Evolutionary conservation across 2,888 invertebrate species (phyloP).

Genomic region (Ophion ellenae): DNA sequence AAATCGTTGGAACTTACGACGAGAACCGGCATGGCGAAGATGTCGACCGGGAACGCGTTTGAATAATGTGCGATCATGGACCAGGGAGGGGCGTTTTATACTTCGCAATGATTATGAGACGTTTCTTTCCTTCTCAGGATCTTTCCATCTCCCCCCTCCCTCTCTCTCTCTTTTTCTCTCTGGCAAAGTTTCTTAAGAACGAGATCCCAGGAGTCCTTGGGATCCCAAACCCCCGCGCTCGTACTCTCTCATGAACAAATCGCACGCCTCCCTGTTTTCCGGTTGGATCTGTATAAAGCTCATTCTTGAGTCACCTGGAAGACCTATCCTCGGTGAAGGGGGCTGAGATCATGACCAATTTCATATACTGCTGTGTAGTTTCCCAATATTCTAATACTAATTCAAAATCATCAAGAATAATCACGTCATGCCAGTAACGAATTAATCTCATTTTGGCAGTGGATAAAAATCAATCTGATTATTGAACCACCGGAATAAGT

Average conservation of each 20-base stretch:
- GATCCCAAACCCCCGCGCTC: slow-evolving; percentile 61
- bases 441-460: too few species aligned
- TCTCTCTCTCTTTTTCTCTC: neutral
- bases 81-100: slow-evolving; percentile 79
- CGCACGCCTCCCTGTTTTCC: slow-evolving; percentile 52
- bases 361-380: too few species aligned
- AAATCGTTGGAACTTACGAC: slow-evolving; percentile 71
- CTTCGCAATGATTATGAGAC: slow-evolving; percentile 55
- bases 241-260: slow-evolving; percentile 35
- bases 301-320: slow-evolving; percentile 19
- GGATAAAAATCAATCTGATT: too few species aligned
- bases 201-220: slow-evolving; percentile 74
- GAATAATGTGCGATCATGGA: slow-evolving; percentile 72
- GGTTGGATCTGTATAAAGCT: slow-evolving; percentile 32
- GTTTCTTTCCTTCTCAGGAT: slow-evolving; percentile 71
- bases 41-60: slow-evolving; percentile 69
- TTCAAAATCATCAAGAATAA: too few species aligned
- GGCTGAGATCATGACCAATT: too few species aligned
- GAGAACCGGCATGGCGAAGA: slow-evolving; percentile 70
- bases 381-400: too few species aligned
- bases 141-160: slow-evolving; percentile 48
- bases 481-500: too few species aligned
- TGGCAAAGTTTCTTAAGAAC: slow-evolving; percentile 25
- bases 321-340: neutral
- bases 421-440: too few species aligned